Conservation (phyloP, 2,797 vertebrate species). For the Orestias chungarensis region DNA sequence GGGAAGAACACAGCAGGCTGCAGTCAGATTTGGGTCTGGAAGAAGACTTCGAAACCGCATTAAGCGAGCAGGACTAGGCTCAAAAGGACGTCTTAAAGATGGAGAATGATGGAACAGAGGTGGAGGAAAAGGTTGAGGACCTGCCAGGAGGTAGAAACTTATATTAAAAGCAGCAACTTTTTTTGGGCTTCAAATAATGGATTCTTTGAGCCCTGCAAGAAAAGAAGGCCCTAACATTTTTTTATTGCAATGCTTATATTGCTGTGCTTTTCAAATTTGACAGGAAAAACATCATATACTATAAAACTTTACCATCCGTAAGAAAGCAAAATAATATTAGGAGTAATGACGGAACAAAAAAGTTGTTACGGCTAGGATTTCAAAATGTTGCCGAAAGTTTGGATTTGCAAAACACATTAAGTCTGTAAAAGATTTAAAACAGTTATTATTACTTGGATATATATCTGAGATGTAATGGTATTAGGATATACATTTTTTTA, state of each 20-base stretch:
- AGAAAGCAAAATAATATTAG: background rate
- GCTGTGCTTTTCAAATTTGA: too few species aligned
- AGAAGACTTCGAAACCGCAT: constrained; percentile 12
- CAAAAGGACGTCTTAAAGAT: constrained; percentile 44
- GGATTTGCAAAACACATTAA: background rate
- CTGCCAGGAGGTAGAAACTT: constrained; percentile 54
- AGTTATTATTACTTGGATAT: background rate
- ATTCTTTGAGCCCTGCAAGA: background rate
- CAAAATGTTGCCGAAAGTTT: background rate
- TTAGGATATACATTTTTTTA: too few species aligned
- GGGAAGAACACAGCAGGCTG: constrained; percentile 16
- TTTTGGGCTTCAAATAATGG: background rate
- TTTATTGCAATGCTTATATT: background rate
- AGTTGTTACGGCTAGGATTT: background rate
- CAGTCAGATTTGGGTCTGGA: constrained; percentile 23
- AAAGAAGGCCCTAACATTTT: background rate
- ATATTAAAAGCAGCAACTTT: background rate
- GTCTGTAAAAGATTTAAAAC: background rate
- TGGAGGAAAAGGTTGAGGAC: constrained; percentile 33
- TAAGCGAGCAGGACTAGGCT: background rate
- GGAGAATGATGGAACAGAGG: constrained; percentile 48
- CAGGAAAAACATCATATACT: background rate
- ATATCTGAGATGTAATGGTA: background rate
- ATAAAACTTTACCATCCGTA: background rate
- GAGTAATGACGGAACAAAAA: too few species aligned